A percentile compares a stretch with the other conserved stretches of the same genome.
phyloP scores from a whole-genome alignment of 2,797 vertebrate genomes.

The Myotis vivesi region DNA sequence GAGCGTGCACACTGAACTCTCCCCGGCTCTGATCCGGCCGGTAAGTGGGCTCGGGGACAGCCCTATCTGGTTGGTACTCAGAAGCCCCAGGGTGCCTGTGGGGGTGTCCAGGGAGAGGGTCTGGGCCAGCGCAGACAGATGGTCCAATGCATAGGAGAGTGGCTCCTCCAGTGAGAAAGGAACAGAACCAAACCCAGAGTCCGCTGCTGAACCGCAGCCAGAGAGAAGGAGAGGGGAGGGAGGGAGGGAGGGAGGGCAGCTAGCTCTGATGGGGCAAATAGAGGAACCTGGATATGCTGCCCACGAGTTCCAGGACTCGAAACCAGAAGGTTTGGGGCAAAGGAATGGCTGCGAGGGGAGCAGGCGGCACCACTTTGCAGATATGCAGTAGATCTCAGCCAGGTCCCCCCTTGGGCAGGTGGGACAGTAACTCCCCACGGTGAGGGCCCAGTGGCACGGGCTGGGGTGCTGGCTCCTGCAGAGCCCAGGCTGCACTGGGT shows the following conservation, averaged over 20 bases:
- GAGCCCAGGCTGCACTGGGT: rapidly evolving
- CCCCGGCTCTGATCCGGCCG: rapidly evolving
- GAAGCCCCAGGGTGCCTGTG: not conserved
- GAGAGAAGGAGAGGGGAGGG: no score
- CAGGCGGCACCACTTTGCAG: not conserved
- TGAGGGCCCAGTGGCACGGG: rapidly evolving
- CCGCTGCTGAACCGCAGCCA: not conserved
- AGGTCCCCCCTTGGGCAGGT: not conserved
- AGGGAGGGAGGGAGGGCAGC: not conserved
- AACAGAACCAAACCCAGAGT: not conserved
- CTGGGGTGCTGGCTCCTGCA: rapidly evolving
- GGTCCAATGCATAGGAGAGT: not conserved
- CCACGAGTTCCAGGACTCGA: not conserved
- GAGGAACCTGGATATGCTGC: not conserved
- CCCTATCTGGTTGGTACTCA: not conserved
- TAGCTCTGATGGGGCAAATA: rapidly evolving
- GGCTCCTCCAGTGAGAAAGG: not conserved
- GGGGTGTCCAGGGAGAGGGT: no score
- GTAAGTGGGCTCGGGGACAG: not conserved
- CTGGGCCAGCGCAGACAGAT: rapidly evolving
- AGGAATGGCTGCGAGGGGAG: not conserved
- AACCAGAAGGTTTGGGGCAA: not conserved
- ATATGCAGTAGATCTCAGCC: not conserved
- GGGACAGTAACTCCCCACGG: not conserved
- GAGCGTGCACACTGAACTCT: rapidly evolving